These are phyloP conservation scores for Protomyctophum bolini DNA, from an alignment of 2,113 vertebrate genomes.

Conservation along the genomic window DNA sequence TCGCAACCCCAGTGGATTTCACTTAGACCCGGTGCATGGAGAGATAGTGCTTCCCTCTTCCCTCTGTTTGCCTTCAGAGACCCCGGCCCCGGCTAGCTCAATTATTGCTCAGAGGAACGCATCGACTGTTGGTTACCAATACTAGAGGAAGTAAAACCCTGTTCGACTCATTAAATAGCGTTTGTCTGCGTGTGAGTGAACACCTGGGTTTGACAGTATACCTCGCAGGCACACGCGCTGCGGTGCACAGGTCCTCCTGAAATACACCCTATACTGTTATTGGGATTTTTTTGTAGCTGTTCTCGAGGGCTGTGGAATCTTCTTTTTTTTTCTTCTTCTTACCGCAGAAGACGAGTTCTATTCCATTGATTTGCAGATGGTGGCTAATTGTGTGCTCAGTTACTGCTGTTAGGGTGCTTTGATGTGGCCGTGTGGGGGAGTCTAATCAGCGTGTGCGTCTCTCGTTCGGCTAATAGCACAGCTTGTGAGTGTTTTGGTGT, in stretches of 20 bases:
- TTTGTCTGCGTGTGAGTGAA: constrained; percentile 22
- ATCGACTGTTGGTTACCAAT: constrained; percentile 45
- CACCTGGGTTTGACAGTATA: constrained; percentile 39
- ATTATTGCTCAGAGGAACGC: constrained; percentile 48
- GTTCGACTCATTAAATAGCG: constrained; percentile 50
- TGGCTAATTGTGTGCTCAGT: constrained; percentile 36
- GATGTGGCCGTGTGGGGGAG: background rate
- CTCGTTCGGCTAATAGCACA: constrained; percentile 42
- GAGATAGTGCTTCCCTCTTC: constrained; percentile 43
- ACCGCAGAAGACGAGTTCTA: constrained; percentile 15
- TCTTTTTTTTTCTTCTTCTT: no score
- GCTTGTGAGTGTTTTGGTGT: constrained; percentile 7
- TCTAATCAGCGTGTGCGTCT: constrained; percentile 43
- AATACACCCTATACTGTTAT: constrained; percentile 18
- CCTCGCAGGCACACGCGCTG: constrained; percentile 28
- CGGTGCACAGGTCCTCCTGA: constrained; percentile 24
- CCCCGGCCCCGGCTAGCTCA: constrained; percentile 9
- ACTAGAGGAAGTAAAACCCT: constrained; percentile 34
- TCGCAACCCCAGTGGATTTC: constrained; percentile 54
- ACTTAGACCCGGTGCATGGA: constrained; percentile 53
- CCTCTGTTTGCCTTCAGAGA: constrained; percentile 20
- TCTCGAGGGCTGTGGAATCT: constrained; percentile 1
- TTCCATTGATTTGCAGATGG: constrained; percentile 4
- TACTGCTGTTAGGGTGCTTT: background rate
- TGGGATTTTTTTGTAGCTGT: constrained; percentile 32